A percentile compares a stretch with the other conserved stretches of the same genome.
Conservation (phyloP, 2,797 vertebrate genomes). For the Emydoidea blandingii region DNA sequence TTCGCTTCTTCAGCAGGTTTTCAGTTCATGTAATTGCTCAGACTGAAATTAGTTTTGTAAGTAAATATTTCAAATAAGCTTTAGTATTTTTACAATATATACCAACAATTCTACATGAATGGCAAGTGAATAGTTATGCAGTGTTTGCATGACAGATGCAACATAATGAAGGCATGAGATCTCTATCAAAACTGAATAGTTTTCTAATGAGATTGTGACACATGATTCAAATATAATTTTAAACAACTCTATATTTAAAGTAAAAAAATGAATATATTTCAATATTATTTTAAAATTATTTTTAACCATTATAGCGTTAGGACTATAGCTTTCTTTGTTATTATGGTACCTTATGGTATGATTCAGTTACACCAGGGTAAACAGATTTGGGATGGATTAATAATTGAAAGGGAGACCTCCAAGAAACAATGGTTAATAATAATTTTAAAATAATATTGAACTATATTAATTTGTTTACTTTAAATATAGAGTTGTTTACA, state of each 20-base stretch:
- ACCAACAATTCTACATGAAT: conserved; percentile 8
- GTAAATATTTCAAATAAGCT: not conserved
- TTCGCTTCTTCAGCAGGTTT: not conserved
- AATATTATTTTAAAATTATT: not conserved
- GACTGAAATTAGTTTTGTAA: conserved; percentile 17
- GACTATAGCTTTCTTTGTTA: not conserved
- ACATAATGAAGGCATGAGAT: not conserved
- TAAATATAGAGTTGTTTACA: not conserved
- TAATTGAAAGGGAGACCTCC: not conserved
- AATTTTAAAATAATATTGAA: not conserved
- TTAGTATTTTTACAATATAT: not conserved
- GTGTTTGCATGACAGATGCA: not conserved
- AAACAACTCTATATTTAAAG: not conserved
- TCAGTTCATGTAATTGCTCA: conserved; percentile 2
- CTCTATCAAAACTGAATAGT: not conserved
- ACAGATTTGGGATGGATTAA: not conserved
- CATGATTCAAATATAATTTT: not conserved
- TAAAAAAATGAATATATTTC: not conserved
- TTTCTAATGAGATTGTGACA: not conserved
- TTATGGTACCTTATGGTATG: not conserved
- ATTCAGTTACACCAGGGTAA: not conserved
- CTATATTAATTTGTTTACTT: not conserved
- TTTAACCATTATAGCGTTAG: not conserved
- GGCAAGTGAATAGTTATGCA: not conserved
- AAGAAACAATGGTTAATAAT: not conserved